Conservation (phyloP, 2,113 vertebrate species). For the Prunella fulvescens region DNA sequence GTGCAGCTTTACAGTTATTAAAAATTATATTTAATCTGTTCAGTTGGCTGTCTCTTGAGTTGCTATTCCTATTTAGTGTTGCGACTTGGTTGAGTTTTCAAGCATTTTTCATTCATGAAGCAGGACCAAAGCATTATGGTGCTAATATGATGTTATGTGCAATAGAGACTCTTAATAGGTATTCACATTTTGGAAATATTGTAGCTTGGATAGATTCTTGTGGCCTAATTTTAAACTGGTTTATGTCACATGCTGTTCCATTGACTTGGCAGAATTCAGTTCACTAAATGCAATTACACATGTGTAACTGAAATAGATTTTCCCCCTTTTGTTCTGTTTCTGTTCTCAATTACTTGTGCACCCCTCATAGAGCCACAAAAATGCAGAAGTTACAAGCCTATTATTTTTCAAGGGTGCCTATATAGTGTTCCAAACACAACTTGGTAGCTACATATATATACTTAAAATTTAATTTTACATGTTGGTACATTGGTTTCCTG, state of each 20-base stretch:
- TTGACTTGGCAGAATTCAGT: neutral
- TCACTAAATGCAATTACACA: neutral
- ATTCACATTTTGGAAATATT: neutral
- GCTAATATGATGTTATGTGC: neutral
- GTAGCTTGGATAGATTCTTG: neutral
- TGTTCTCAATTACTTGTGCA: neutral
- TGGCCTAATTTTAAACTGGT: neutral
- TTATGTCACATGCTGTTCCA: conserved; percentile 6
- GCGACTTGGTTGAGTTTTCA: conserved; percentile 30
- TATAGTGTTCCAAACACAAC: neutral
- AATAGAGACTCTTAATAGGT: neutral
- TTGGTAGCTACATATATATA: neutral
- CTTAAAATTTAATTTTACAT: neutral
- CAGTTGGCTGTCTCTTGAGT: neutral
- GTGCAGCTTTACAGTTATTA: neutral
- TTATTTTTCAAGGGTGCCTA: neutral
- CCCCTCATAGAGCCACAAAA: neutral
- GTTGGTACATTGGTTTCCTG: neutral
- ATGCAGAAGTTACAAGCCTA: neutral
- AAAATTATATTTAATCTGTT: conserved; percentile 1
- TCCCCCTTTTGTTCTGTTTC: neutral
- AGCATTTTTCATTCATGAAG: conserved; percentile 10
- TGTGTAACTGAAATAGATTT: neutral
- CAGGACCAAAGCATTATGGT: neutral
- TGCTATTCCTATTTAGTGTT: neutral